phyloP scores from a whole-genome alignment of 2,797 vertebrate genomes.

The Enteromius argenteus region DNA sequence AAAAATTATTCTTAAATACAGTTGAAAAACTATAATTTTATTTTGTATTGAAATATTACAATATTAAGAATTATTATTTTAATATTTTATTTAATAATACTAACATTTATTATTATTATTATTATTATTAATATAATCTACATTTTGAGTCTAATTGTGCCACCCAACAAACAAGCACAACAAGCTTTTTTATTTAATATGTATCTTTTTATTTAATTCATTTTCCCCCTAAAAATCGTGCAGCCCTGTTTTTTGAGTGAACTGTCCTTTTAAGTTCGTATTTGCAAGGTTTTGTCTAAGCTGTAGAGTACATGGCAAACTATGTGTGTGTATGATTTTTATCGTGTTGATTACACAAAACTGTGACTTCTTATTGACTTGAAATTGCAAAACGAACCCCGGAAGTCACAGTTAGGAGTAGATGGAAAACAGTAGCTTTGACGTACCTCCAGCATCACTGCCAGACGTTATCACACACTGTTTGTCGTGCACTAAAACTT shows the following conservation, averaged over 20 bases:
- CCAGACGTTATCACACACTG: slow-evolving; percentile 41
- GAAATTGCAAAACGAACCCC: slow-evolving; percentile 13
- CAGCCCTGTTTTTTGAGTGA: background rate
- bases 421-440: slow-evolving; percentile 1
- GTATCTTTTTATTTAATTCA: too few relatives aligned
- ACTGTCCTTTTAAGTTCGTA: background rate
- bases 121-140: background rate
- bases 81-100: background rate
- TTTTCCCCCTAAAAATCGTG: background rate
- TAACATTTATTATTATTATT: too few relatives aligned
- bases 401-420: slow-evolving; percentile 18
- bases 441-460: slow-evolving; percentile 28
- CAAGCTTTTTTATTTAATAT: too few relatives aligned
- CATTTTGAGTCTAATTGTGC: background rate
- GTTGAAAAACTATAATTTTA: background rate
- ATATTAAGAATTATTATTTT: background rate
- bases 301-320: slow-evolving; percentile 9
- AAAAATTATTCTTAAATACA: background rate
- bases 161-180: background rate
- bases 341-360: slow-evolving; percentile 30
- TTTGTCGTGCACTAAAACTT: slow-evolving; percentile 35
- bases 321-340: slow-evolving; percentile 4
- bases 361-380: slow-evolving; percentile 13
- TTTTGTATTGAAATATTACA: background rate
- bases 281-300: slow-evolving; percentile 22